Evolutionary conservation across 2,888 invertebrate species (phyloP), one percentile per base, ranked within the genome.

Genomic region (Limenitis arthemis): DNA sequence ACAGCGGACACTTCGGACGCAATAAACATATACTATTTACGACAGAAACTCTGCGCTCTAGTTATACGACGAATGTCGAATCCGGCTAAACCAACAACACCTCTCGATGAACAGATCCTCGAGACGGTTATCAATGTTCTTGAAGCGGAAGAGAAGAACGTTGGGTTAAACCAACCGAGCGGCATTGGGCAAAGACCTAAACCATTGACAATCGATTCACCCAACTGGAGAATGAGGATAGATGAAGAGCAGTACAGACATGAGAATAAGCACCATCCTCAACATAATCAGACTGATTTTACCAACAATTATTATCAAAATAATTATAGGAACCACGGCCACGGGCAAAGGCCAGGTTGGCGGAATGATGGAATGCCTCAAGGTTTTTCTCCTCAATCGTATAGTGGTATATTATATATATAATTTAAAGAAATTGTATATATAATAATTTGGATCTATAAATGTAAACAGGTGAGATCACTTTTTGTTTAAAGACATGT

Each of bases 181-280:
- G 93, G 93, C 0, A 91, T 94, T 53, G 94, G 94, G 0, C 92
- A 92, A 70, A 83, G 93, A 47, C 94, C 94, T 0, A 89, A 90
- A 61, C 91, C 92, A 4, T 76, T 91, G n/a, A 85, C 88, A 0
- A 76, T 88, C 1, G 90, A 90, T 62, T 87, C 88, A 29, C 87
- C 88, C 0, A 75, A 70, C 56, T 84, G 85, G 81, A 67, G 84
- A 0, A 69, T 70, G 60, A 62, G 79, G 4, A 63, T 72, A 0
- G 68, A 68, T 63, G 62, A 78, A 6, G 75, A 78, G 28, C 78
- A 77, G 38, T 70, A 69, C 50, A 9, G 29, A 5, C 61, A 70
- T 0, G 71, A 75, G 52, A 69, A 72, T 1, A 63, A 64, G 9
- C 71, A 72, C 29, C 68, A 64, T 48, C 70, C 72, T 47, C 72